phyloP scores from a whole-genome alignment of 1,140 invertebrate species.

The Eurytemora carolleeae region DNA sequence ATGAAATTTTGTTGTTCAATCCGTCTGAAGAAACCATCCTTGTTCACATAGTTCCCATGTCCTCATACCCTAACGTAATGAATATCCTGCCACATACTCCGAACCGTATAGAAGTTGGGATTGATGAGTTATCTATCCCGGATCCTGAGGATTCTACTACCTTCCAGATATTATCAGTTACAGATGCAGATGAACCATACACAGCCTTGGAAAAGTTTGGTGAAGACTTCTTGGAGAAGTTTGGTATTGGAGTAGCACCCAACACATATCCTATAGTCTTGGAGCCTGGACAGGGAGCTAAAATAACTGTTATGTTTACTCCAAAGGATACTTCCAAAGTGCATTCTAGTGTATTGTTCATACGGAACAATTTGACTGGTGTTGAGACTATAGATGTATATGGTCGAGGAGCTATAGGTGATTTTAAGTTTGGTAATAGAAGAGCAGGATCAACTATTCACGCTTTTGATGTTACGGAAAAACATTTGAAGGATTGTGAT shows the following conservation, averaged over 20 bases:
- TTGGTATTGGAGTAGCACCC: slow-evolving; percentile 21
- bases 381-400: slow-evolving; percentile 60
- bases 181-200: background rate
- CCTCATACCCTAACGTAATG: slow-evolving; percentile 24
- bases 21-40: slow-evolving; percentile 35
- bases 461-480: slow-evolving; percentile 61
- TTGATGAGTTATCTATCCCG: no score
- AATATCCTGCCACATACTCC: slow-evolving; percentile 8
- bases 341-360: slow-evolving; percentile 19
- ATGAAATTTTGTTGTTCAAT: slow-evolving; percentile 37
- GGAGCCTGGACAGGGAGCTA: slow-evolving; percentile 27
- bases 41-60: slow-evolving; percentile 40
- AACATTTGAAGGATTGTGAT: slow-evolving; percentile 54
- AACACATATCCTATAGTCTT: slow-evolving; percentile 25
- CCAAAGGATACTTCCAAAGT: slow-evolving; percentile 23
- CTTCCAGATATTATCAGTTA: slow-evolving; percentile 1
- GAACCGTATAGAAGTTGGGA: background rate
- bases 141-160: slow-evolving; percentile 1
- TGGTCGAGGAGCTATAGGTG: slow-evolving; percentile 58
- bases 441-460: slow-evolving; percentile 54
- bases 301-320: slow-evolving; percentile 25
- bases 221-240: slow-evolving; percentile 1
- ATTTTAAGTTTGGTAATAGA: slow-evolving; percentile 75
- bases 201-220: background rate
- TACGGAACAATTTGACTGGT: slow-evolving; percentile 79